Percentiles rank a stretch among this genome's conserved stretches.
Evolutionary conservation across 2,113 vertebrate genomes (phyloP).

Genomic region (Formicarius rufipectus): DNA sequence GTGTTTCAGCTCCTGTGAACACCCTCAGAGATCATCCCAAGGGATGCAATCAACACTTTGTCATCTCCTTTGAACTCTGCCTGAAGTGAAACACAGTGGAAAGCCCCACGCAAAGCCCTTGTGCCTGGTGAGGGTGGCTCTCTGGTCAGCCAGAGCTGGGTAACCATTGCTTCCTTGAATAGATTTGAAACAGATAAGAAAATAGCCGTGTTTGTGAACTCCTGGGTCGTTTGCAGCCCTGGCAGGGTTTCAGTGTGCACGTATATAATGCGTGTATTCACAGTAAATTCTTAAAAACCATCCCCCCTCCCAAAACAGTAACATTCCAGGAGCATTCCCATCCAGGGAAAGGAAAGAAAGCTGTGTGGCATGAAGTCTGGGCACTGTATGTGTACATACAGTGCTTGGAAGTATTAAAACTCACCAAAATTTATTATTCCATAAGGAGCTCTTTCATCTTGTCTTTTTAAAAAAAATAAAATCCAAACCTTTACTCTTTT

Average conservation of each 20-base stretch:
- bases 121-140: neutral
- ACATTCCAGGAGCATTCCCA: constrained; percentile 35
- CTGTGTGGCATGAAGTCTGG: neutral
- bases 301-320: constrained; percentile 21
- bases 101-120: neutral
- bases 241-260: neutral
- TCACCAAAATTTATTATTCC: neutral
- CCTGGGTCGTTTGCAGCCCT: constrained; percentile 9
- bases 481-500: neutral
- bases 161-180: constrained; percentile 3
- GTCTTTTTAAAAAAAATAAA: neutral
- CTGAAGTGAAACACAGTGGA: neutral
- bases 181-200: constrained; percentile 31
- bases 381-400: neutral
- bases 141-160: neutral
- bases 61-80: constrained; percentile 1
- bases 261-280: constrained; percentile 16
- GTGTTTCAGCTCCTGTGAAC: neutral
- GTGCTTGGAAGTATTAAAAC: neutral
- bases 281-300: constrained; percentile 21
- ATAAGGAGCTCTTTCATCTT: neutral
- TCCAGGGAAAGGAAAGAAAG: neutral
- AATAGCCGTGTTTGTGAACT: constrained; percentile 11
- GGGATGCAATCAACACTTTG: neutral
- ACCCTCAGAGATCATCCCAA: neutral